Percentiles rank a stretch among this genome's conserved stretches.
These are phyloP conservation scores for Lycocorax pyrrhopterus DNA, from an alignment of 2,113 vertebrate genomes.

Conservation along the genomic window DNA sequence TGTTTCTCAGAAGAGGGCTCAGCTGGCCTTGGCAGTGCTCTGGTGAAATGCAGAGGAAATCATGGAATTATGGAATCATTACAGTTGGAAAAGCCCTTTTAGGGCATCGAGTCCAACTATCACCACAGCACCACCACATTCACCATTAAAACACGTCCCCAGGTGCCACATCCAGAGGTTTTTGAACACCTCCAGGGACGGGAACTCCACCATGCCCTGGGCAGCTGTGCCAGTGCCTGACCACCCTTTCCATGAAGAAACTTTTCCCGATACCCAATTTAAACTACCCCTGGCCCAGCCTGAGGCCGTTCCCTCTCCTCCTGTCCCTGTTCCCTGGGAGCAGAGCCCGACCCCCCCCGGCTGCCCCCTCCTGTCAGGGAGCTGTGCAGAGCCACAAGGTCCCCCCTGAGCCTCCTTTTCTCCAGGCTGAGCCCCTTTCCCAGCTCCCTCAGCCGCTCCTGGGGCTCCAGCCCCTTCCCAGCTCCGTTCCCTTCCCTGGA, in stretches of 20 bases:
- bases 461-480: background rate
- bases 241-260: background rate
- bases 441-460: background rate
- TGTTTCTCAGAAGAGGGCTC: background rate
- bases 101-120: accelerated
- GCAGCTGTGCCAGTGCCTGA: background rate
- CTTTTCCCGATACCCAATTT: accelerated
- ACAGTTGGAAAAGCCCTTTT: accelerated
- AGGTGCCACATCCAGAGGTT: background rate
- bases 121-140: too few species aligned
- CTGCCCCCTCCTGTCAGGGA: background rate
- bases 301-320: background rate
- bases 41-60: background rate
- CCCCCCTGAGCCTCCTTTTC: background rate
- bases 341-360: background rate
- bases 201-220: background rate
- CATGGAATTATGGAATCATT: background rate
- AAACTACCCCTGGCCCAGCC: background rate
- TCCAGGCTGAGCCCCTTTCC: background rate
- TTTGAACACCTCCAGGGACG: background rate
- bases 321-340: background rate
- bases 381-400: background rate
- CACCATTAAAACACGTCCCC: background rate
- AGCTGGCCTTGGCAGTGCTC: background rate
- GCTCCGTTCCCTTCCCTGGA: background rate